Percentiles rank a stretch among this genome's conserved stretches.
Evolutionary conservation across 2,888 invertebrate species (phyloP).

Genomic region (Callimorpha dominula): DNA sequence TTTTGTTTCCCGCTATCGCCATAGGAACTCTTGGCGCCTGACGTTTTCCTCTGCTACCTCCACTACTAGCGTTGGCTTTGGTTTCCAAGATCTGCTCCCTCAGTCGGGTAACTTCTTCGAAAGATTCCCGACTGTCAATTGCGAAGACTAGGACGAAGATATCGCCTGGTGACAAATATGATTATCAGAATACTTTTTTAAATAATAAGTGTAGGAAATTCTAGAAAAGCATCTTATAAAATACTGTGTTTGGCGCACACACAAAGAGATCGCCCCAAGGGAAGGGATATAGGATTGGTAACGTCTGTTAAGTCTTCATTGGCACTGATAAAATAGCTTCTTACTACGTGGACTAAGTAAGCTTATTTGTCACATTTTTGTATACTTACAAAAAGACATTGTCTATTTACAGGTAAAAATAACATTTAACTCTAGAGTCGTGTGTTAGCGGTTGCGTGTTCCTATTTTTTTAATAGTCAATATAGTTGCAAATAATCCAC

Average conservation of each 20-base stretch:
- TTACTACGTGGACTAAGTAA: too few species aligned
- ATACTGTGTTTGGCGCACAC: too few species aligned
- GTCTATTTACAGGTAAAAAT: too few species aligned
- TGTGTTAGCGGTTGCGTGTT: background rate
- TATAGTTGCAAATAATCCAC: background rate
- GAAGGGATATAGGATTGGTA: too few species aligned
- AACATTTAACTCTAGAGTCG: too few species aligned
- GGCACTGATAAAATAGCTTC: too few species aligned
- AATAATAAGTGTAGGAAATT: background rate
- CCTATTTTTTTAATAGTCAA: background rate
- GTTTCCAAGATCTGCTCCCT: slow-evolving; percentile 94
- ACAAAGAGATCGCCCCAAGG: too few species aligned
- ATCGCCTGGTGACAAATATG: slow-evolving; percentile 86
- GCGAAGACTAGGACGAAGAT: slow-evolving; percentile 93
- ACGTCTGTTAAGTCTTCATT: too few species aligned
- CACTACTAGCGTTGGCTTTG: slow-evolving; percentile 91
- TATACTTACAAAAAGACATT: too few species aligned
- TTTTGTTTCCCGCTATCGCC: slow-evolving; percentile 95
- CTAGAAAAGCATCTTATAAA: too few species aligned
- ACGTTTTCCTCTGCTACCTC: slow-evolving; percentile 86
- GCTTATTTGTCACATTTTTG: too few species aligned
- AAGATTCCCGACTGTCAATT: slow-evolving; percentile 94
- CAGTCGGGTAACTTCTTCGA: slow-evolving; percentile 93
- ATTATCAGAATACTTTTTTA: background rate
- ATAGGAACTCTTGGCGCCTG: slow-evolving; percentile 92